These are phyloP conservation scores for Nycteola revayana DNA, from an alignment of 2,888 invertebrate species.

Conservation along the genomic window DNA sequence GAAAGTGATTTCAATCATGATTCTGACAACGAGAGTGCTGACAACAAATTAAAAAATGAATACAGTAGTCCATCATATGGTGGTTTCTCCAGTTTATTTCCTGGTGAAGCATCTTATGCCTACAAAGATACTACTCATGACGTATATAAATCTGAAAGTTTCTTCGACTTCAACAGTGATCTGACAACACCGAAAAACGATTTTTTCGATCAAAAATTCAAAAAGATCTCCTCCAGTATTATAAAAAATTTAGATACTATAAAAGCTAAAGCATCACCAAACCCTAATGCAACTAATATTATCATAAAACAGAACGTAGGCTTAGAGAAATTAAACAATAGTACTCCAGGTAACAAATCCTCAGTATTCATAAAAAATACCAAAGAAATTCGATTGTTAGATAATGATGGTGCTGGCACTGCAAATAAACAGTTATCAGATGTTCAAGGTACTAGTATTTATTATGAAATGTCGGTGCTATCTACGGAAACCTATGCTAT, in stretches of 20 bases:
- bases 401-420: slow-evolving; percentile 67
- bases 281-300: slow-evolving; percentile 48
- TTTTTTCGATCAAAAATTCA: slow-evolving; percentile 77
- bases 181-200: slow-evolving; percentile 80
- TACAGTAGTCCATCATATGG: slow-evolving; percentile 54
- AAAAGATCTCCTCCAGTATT: slow-evolving; percentile 77
- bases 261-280: slow-evolving; percentile 49
- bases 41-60: slow-evolving; percentile 55
- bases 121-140: slow-evolving; percentile 50
- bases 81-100: slow-evolving; percentile 60
- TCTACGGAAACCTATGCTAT: slow-evolving; percentile 74
- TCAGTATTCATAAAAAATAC: slow-evolving; percentile 79
- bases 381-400: slow-evolving; percentile 71
- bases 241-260: slow-evolving; percentile 71
- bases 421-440: slow-evolving; percentile 66
- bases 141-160: slow-evolving; percentile 59
- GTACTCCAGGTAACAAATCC: slow-evolving; percentile 71
- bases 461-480: slow-evolving; percentile 74
- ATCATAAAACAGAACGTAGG: slow-evolving; percentile 58
- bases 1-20: slow-evolving; percentile 54
- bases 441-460: slow-evolving; percentile 77
- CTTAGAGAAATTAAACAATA: slow-evolving; percentile 68
- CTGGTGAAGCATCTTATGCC: slow-evolving; percentile 48
- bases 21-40: slow-evolving; percentile 44
- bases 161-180: slow-evolving; percentile 63